Evolutionary conservation across 2,113 vertebrate genomes (phyloP), one percentile per base, ranked within the genome.

Genomic region (Tretioscincus oriximinensis): DNA sequence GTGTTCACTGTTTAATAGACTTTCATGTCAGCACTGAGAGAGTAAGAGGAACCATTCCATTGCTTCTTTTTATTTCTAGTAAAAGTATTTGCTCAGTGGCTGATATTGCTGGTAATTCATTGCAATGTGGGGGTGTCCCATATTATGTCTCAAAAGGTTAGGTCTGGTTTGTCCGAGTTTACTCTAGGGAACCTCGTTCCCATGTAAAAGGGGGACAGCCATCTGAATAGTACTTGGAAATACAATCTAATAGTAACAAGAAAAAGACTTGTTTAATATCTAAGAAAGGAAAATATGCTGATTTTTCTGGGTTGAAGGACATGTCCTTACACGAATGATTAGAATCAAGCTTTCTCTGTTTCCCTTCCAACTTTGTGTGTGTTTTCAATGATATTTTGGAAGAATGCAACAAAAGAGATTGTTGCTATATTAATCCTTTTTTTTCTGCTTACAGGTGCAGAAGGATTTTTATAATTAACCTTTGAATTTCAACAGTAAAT

Each of bases 341-440:
- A 87, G 47, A 81, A 88, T 61, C 51, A 71, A 88, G 68, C 78
- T 49, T 87, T 87, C 80, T 88, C 81, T 88, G 75, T 65, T 90
- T 89, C 88, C 83, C 80, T 84, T 86, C 31, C 80, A 74, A 78
- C 79, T 70, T 71, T 78, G 87, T 65, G 78, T n/a, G 69, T 79
- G n/a, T 88, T 85, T 88, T 81, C 91, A 87, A 77, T 88, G 92
- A 87, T 77, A 90, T 84, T 93, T 92, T 92, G 85, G 90, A 86
- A 88, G 88, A 84, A 88, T 71, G 66, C 0, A 1, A 86, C 87
- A 87, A 88, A 78, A 90, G 88, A 87, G 77, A 80, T 73, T 82
- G 76, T 91, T 89, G 81, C 81, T 90, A 83, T n/a, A n/a, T n/a
- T n/a, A n/a, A n/a, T n/a, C n/a, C n/a, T n/a, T n/a, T n/a, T n/a